Conservation (phyloP, 2,797 vertebrate species). For the Cossypha heuglini region DNA sequence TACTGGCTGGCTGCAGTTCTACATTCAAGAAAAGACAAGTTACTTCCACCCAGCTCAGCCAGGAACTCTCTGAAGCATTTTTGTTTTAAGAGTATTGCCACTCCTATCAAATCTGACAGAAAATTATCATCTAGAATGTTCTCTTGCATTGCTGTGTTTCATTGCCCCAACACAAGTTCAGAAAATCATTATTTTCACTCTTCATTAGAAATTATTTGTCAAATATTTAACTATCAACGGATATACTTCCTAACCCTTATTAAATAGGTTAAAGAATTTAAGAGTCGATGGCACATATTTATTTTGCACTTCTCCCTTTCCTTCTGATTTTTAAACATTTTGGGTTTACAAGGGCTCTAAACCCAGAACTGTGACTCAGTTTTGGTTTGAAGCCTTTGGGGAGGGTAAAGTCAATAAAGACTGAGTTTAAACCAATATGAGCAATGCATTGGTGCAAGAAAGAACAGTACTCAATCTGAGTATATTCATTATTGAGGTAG, state of each 20-base stretch:
- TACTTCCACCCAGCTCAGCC: not conserved
- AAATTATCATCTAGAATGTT: not conserved
- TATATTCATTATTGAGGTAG: not conserved
- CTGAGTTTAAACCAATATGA: not conserved
- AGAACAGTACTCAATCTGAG: not conserved
- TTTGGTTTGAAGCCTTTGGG: not conserved
- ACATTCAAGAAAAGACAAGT: not conserved
- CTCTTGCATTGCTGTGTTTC: not conserved
- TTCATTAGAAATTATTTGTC: not conserved
- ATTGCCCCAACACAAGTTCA: not conserved
- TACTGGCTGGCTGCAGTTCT: not conserved
- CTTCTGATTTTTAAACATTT: not conserved
- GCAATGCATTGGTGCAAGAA: not conserved
- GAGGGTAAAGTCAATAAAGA: not conserved
- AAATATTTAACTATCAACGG: not conserved
- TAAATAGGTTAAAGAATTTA: not conserved
- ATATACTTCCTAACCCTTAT: not conserved
- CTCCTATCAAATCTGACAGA: not conserved
- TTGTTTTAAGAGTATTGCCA: not conserved
- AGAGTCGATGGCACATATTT: fast-evolving
- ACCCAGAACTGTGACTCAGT: not conserved
- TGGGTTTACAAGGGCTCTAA: not conserved
- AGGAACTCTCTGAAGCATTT: not conserved
- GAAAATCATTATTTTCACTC: not conserved
- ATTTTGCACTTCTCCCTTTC: not conserved